Conservation (phyloP, 2,888 invertebrate genomes). For the Meandrusa payeni region DNA sequence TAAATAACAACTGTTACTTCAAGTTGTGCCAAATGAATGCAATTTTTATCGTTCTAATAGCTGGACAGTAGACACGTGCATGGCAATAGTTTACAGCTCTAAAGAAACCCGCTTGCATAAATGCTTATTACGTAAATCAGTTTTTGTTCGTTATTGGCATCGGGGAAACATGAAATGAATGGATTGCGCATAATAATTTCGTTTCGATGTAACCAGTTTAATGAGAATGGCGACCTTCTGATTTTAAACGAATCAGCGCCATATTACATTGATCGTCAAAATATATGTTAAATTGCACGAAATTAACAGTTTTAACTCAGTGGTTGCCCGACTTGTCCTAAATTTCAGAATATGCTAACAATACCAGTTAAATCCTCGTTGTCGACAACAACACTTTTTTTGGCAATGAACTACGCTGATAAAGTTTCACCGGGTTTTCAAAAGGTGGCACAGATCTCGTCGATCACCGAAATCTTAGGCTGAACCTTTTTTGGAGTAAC, state of each 20-base stretch:
- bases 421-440: too few species aligned
- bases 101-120: constrained; percentile 16
- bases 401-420: too few species aligned
- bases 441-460: too few species aligned
- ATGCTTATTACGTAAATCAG: constrained; percentile 11
- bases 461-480: too few species aligned
- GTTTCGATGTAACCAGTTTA: neutral
- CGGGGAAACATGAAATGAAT: constrained; percentile 2
- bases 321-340: too few species aligned
- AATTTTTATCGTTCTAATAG: constrained; percentile 8
- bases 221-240: neutral
- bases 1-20: too few species aligned
- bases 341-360: too few species aligned
- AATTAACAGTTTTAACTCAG: too few species aligned
- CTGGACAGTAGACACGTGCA: constrained; percentile 13
- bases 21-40: neutral
- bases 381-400: too few species aligned
- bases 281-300: neutral
- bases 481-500: too few species aligned
- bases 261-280: neutral
- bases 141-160: constrained; percentile 10
- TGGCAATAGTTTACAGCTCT: constrained; percentile 13
- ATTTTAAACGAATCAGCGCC: neutral
- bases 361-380: too few species aligned
- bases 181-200: neutral